These are phyloP conservation scores for Vulpes vulpes DNA, from an alignment of 2,113 vertebrate species.

Conservation along the genomic window DNA sequence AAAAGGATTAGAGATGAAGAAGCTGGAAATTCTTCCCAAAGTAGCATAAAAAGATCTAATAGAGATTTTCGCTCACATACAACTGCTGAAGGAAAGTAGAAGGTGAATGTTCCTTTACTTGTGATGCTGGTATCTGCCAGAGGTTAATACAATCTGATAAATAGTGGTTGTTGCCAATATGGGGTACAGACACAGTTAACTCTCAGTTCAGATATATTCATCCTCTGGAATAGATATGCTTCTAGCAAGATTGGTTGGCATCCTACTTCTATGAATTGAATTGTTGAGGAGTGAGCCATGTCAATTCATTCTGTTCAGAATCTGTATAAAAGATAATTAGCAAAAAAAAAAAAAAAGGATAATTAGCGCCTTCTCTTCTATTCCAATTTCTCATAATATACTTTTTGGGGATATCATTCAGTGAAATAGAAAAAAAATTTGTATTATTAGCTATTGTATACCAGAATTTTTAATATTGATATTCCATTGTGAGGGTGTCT, in stretches of 20 bases:
- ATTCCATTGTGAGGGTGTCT: not conserved
- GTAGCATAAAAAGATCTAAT: not conserved
- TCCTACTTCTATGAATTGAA: not conserved
- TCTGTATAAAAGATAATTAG: not conserved
- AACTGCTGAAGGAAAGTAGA: not conserved
- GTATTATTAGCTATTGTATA: not conserved
- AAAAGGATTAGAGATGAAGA: not conserved
- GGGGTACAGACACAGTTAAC: not conserved
- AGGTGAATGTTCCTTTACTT: not conserved
- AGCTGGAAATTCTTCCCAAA: not conserved
- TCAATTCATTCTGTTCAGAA: constrained; percentile 27
- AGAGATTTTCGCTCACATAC: not conserved
- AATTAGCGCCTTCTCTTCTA: not conserved
- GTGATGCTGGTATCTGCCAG: not conserved
- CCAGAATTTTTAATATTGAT: not conserved
- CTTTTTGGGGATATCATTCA: not conserved
- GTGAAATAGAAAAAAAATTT: not conserved
- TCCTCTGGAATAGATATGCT: not conserved
- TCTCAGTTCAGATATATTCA: not conserved
- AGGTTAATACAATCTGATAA: not conserved
- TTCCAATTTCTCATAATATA: not conserved
- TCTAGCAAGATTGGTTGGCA: not conserved
- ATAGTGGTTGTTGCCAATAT: not conserved
- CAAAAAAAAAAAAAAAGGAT: not conserved
- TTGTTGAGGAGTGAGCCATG: not conserved